Conservation (phyloP, 2,113 vertebrate species). For the Lipotes vexillifer region DNA sequence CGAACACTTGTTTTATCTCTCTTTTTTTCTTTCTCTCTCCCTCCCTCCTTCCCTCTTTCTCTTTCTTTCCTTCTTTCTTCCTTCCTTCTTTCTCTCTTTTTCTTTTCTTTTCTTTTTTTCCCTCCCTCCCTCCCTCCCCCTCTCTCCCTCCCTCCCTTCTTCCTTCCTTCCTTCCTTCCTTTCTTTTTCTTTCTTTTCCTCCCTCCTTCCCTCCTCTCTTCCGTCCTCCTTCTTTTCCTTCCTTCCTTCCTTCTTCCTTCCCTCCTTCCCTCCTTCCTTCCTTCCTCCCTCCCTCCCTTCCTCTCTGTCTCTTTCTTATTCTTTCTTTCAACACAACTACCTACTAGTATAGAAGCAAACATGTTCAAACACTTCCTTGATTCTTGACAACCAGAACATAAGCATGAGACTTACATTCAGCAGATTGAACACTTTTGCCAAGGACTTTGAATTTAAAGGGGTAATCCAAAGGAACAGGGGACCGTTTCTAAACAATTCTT, state of each 20-base stretch:
- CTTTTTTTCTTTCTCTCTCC: neutral
- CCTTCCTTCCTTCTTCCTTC: neutral
- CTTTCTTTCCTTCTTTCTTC: no score
- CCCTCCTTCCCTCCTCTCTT: neutral
- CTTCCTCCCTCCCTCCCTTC: neutral
- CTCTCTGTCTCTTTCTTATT: neutral
- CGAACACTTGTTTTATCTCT: neutral
- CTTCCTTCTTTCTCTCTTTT: neutral
- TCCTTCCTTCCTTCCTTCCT: rapidly evolving
- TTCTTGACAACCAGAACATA: neutral
- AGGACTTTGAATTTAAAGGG: neutral
- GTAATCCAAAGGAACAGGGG: neutral
- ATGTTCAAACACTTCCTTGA: neutral
- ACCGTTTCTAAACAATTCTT: neutral
- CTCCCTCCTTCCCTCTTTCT: no score
- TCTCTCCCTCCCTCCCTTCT: rapidly evolving
- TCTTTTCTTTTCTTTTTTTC: no score
- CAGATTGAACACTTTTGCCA: neutral
- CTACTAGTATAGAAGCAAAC: neutral
- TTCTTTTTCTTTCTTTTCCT: no score
- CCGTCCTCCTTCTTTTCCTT: neutral
- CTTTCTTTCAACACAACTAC: neutral
- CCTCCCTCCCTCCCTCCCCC: rapidly evolving
- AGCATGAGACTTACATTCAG: neutral
- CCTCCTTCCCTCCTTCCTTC: rapidly evolving